A percentile compares a stretch with the other conserved stretches of the same genome.
Evolutionary conservation across 2,888 invertebrate genomes (phyloP).

Genomic region (Amblyjoppa fuscipennis): DNA sequence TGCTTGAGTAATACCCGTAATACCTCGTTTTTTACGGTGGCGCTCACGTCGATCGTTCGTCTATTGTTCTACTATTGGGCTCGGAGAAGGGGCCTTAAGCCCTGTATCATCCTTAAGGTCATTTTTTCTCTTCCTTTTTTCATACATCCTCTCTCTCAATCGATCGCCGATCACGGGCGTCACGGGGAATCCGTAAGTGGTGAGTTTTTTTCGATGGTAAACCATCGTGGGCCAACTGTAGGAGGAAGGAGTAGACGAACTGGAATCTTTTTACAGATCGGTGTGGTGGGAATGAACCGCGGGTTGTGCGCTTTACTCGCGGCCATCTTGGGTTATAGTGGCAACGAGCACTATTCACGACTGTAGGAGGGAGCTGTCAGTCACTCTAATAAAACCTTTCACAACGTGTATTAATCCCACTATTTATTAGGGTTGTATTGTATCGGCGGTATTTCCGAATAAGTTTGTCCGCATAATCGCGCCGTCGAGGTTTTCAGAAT

Average conservation of each 20-base stretch:
- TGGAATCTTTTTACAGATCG: slow-evolving; percentile 39
- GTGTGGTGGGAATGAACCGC: slow-evolving; percentile 46
- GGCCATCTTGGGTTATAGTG: slow-evolving; percentile 70
- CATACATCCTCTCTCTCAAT: neutral
- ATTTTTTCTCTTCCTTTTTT: slow-evolving; percentile 11
- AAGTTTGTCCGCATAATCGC: slow-evolving; percentile 2
- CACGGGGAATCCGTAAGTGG: slow-evolving; percentile 18
- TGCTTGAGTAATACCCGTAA: slow-evolving; percentile 12
- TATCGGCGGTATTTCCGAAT: slow-evolving; percentile 21
- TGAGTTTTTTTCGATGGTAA: slow-evolving; percentile 27
- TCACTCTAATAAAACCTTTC: slow-evolving; percentile 50
- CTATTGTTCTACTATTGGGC: slow-evolving; percentile 50
- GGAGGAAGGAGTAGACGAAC: slow-evolving; percentile 3
- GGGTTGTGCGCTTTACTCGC: slow-evolving; percentile 52
- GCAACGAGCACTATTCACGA: slow-evolving; percentile 50
- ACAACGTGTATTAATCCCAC: slow-evolving; percentile 48
- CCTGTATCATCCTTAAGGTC: slow-evolving; percentile 42
- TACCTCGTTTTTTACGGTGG: slow-evolving; percentile 52
- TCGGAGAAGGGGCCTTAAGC: slow-evolving; percentile 70
- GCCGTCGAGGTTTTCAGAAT: neutral
- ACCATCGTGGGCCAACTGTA: neutral
- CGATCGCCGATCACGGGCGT: slow-evolving; percentile 21
- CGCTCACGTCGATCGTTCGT: slow-evolving; percentile 56
- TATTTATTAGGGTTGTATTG: slow-evolving; percentile 22
- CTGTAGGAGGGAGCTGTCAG: slow-evolving; percentile 71